Evolutionary conservation across 23 tunicate genomes (phyloP), one percentile per base, ranked within the genome.

Genomic region (Ciona savignyi): DNA sequence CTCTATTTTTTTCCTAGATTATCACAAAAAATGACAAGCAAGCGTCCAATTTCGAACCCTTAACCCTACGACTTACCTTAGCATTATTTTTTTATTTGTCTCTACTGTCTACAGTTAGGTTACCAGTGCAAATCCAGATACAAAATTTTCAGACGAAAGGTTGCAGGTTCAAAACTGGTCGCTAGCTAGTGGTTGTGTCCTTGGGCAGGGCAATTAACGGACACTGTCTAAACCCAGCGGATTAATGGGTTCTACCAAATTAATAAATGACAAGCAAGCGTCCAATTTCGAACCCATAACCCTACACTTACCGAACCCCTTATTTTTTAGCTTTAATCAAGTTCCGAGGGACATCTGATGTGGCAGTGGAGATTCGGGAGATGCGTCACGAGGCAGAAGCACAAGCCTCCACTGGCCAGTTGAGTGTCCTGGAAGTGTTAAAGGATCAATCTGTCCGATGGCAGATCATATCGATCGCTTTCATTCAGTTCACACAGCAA

Each of bases 401-500:
- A 56, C 73, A 72, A 32, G 31, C 75, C 29, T 72, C 75, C 20
- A 33, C 71, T 1, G 79, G 61, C 23, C 82, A 77, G 60, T 1
- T 73, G 78, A 48, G 89, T 1, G 78, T 74, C 21, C 33, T 78
- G 6, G 72, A 83, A 78, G 62, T 83, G 35, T 42, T 89, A 26
- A 66, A 34, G 27, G 77, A 83, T 51, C 56, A 56, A 71, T 6
- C 77, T 31, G 65, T 83, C 0, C 68, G 89, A 25, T 89, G 96
- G 96, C 96, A 89, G 65, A 64, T 89, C 0, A 78, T 78, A 28
- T 78, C 83, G 29, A 79, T 83, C 51, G 51, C 62, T 31, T 32
- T 77, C 22, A n/a, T 78, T 67, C 96, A 89, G 23, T 34, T 89
- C 0, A 64, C 74, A 0, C 96, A 89, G 65, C 96, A 89, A 65